These are phyloP conservation scores for Drosophila funebris DNA, from an alignment of 1,140 invertebrate species.

Conservation along the genomic window DNA sequence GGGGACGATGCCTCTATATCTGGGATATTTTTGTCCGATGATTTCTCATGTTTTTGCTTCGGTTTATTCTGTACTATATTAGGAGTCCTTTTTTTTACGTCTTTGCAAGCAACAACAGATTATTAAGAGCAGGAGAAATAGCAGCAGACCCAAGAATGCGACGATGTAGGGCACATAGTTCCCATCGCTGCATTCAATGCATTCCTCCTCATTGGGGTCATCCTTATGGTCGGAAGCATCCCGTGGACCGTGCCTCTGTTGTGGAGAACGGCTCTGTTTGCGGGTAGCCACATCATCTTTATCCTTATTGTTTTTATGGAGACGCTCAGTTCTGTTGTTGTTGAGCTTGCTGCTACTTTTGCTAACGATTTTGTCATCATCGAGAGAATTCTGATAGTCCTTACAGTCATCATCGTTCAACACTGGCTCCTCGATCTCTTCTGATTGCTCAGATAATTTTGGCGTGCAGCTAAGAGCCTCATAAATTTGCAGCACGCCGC, in stretches of 20 bases:
- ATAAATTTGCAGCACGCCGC: slow-evolving; percentile 66
- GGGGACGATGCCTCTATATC: background rate
- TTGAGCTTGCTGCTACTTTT: background rate
- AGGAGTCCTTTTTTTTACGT: background rate
- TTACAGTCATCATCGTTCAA: background rate
- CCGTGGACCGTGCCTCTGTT: background rate
- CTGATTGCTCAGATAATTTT: background rate
- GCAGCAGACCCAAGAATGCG: slow-evolving; percentile 35
- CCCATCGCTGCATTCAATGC: slow-evolving; percentile 45
- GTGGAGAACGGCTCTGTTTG: slow-evolving; percentile 36
- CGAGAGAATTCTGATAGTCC: slow-evolving; percentile 10
- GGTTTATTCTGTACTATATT: background rate
- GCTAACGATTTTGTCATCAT: background rate
- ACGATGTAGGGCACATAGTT: slow-evolving; percentile 39
- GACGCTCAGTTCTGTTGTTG: too few species aligned
- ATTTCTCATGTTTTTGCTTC: background rate
- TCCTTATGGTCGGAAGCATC: background rate
- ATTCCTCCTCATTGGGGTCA: slow-evolving; percentile 26
- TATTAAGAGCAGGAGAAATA: slow-evolving; percentile 47
- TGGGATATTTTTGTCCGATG: background rate
- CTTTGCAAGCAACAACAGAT: slow-evolving; percentile 53
- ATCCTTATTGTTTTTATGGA: background rate
- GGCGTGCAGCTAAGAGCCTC: slow-evolving; percentile 32
- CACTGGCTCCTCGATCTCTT: background rate
- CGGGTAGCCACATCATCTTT: background rate